A percentile compares a stretch with the other conserved stretches of the same genome.
Evolutionary conservation across 2,113 vertebrate species (phyloP).

Genomic region (Alethe diademata): DNA sequence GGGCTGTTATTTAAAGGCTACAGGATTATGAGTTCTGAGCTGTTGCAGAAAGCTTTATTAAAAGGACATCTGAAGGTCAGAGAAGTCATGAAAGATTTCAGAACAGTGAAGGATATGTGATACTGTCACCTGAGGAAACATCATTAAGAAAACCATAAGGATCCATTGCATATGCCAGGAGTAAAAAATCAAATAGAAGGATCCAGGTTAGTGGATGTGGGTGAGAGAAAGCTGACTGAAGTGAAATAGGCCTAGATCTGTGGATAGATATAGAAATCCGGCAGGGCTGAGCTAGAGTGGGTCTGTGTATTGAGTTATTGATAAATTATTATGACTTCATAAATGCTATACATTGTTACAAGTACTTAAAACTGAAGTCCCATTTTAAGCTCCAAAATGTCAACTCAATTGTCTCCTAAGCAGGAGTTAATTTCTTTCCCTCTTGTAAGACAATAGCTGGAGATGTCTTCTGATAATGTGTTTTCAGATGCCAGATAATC

Average conservation of each 20-base stretch:
- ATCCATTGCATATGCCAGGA: not conserved
- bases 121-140: not conserved
- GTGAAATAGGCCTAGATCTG: not conserved
- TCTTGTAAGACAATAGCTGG: slow-evolving; percentile 20
- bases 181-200: not conserved
- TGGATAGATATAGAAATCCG: not conserved
- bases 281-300: not conserved
- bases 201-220: not conserved
- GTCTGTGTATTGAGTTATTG: not conserved
- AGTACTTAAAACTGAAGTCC: not conserved
- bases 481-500: slow-evolving; percentile 65
- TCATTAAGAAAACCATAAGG: not conserved
- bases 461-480: slow-evolving; percentile 53
- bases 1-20: not conserved
- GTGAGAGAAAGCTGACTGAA: not conserved
- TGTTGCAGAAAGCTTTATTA: not conserved
- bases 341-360: not conserved
- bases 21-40: not conserved
- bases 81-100: not conserved
- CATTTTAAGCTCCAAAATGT: not conserved
- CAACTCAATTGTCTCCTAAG: not conserved
- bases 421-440: slow-evolving; percentile 4
- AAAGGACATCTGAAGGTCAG: not conserved
- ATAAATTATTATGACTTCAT: not conserved
- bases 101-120: not conserved